Percentiles rank a stretch among this genome's conserved stretches.
phyloP scores from a whole-genome alignment of 2,797 vertebrate genomes.

The Poeciliopsis infans region DNA sequence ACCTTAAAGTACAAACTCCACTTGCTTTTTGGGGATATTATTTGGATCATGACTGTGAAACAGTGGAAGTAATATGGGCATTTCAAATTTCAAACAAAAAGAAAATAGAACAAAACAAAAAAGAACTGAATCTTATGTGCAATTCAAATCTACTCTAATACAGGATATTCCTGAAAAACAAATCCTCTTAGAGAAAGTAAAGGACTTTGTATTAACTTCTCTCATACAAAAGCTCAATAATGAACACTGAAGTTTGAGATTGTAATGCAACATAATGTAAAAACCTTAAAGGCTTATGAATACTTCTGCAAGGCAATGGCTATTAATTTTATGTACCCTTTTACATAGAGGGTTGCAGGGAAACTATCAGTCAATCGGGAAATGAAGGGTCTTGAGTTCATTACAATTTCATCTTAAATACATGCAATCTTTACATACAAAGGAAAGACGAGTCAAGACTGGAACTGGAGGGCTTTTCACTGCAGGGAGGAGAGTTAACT shows the following conservation, averaged over 20 bases:
- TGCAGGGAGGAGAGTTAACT: neutral
- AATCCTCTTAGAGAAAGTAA: neutral
- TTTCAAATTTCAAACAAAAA: neutral
- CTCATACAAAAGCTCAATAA: neutral
- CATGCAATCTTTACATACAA: neutral
- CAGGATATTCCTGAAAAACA: neutral
- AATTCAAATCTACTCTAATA: neutral
- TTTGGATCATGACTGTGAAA: neutral
- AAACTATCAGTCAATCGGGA: neutral
- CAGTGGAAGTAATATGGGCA: neutral
- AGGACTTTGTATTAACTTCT: neutral
- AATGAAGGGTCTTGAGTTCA: neutral
- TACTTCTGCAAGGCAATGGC: neutral
- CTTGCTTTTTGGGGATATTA: neutral
- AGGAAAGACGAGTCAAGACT: neutral
- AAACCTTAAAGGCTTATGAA: neutral
- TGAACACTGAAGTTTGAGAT: neutral
- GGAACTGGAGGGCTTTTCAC: neutral
- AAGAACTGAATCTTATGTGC: neutral
- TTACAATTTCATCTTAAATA: neutral
- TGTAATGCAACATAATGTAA: neutral
- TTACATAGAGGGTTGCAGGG: neutral
- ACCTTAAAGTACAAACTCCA: neutral
- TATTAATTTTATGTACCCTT: neutral
- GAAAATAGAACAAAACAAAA: neutral